Base-by-base conservation (phyloP, 2,113 vertebrate genomes). In the Spheniscus mendiculus region DNA sequence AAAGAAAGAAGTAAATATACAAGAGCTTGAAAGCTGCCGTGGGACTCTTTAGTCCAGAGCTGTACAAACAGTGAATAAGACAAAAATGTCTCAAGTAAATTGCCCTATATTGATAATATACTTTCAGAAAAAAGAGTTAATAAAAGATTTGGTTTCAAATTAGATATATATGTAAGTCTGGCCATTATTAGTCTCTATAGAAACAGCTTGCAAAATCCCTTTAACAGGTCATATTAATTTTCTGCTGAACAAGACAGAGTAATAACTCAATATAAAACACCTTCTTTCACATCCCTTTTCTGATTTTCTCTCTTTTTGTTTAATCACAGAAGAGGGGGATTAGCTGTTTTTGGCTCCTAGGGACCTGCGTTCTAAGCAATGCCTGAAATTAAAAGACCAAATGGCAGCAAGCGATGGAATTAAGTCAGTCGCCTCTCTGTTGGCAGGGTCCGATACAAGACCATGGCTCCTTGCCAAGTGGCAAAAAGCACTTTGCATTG, bases 401-500 rank as follows among this genome's bases (percentile, higher is more conserved):
- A 96, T 95, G 81, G 80, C 92, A 96, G 86, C 50, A 91, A 97
- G 92, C 63, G 59, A 91, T 96, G 91, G 87, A 97, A 98, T 98
- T 97, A 96, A 98, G 78, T 80, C 93, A 92, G 82, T 89, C 25
- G 65, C 93, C 82, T 97, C 81, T 76, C 32, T 17, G 22, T 47
- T 97, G 94, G 96, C 97, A 93, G 47, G n/a, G 61, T 94, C 87
- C 86, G 61, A 94, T 52, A 58, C 66, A 96, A 96, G 84, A 97
- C 42, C 76, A 66, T 95, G 97, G 97, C 97, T 92, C n/a, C 47
- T 63, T 91, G 98, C 97, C 98, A 98, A 98, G 86, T 79, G 90
- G 96, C 96, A 97, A 97, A 98, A 97, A 96, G 90, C 96, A 97
- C 83, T 98, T 97, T 93, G 74, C 97, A 97, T 97, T 98, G 97